A percentile compares a stretch with the other conserved stretches of the same genome.
Evolutionary conservation across 2,797 vertebrate species (phyloP).

Genomic region (Pseudochirops corinnae): DNA sequence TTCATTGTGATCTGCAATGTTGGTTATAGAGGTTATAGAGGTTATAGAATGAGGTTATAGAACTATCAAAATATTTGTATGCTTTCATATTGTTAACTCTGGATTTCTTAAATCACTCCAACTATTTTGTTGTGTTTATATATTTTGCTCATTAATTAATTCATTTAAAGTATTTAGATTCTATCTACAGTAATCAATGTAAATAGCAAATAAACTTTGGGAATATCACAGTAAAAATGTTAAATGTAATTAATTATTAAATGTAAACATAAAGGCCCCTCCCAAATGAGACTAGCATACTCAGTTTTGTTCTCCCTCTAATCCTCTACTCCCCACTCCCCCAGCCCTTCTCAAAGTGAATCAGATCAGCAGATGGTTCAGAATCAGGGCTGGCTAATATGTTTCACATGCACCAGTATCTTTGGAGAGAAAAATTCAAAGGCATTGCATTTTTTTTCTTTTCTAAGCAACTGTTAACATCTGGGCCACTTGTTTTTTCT

Average conservation of each 20-base stretch:
- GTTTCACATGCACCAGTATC: background rate
- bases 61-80: background rate
- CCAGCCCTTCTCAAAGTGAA: rapidly evolving
- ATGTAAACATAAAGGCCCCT: background rate
- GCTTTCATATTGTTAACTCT: background rate
- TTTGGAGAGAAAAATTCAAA: background rate
- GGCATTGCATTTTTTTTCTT: background rate
- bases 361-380: rapidly evolving
- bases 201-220: rapidly evolving
- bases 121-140: background rate
- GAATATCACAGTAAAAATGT: background rate
- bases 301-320: background rate
- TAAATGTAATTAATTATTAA: background rate
- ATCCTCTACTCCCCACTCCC: rapidly evolving
- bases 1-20: background rate
- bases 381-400: background rate
- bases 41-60: no score
- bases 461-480: background rate
- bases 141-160: background rate
- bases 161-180: background rate
- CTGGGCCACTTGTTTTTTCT: background rate
- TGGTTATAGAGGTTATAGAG: no score
- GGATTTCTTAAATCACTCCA: background rate
- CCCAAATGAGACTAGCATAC: background rate
- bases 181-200: background rate